Evolutionary conservation across 2,113 vertebrate species (phyloP), one percentile per base, ranked within the genome.

Genomic region (Zosterops lateralis): DNA sequence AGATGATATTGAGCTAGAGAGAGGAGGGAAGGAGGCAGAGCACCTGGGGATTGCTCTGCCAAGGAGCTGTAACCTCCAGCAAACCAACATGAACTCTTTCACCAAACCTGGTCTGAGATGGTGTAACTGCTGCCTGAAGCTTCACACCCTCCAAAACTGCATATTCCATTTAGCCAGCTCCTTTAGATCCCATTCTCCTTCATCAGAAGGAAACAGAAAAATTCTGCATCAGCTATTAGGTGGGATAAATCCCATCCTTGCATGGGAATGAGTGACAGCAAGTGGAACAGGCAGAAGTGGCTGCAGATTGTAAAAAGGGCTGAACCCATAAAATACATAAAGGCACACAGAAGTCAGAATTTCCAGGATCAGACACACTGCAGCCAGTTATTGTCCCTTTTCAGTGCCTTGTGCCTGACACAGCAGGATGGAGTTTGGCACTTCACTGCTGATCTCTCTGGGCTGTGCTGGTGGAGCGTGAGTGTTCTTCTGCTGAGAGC

Each of bases 91-190:
- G 4, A 88, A 75, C 71, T 90, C 19, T 47, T 53, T 17, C 57
- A 56, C 84, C 72, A 51, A 44, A 74, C 31, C 65, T 36, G 2
- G 10, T 51, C 60, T 7, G 12, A 48, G 51, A 54, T 7, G 0
- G 0, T 2, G 0, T 1, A 29, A 17, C 36, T 26, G 38, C 61
- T 87, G 73, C 77, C 61, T 29, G 50, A 36, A 66, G 21, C n/a
- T 58, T 54, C 70, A 25, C 18, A 34, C 12, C 21, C 73, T 70
- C 53, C 67, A 36, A 71, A 57, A 10, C 3, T 18, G n/a, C 34
- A 10, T 3, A 17, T 61, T 67, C 18, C 34, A 48, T 48, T 81
- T n/a, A 56, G 47, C 29, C 61, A 89, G 84, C 57, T 76, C 64
- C 66, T 61, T 84, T 15, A 57, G 16, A n/a, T 11, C 64, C 34